Evolutionary conservation across 2,113 vertebrate species (phyloP).

Genomic region (Geococcyx californianus): DNA sequence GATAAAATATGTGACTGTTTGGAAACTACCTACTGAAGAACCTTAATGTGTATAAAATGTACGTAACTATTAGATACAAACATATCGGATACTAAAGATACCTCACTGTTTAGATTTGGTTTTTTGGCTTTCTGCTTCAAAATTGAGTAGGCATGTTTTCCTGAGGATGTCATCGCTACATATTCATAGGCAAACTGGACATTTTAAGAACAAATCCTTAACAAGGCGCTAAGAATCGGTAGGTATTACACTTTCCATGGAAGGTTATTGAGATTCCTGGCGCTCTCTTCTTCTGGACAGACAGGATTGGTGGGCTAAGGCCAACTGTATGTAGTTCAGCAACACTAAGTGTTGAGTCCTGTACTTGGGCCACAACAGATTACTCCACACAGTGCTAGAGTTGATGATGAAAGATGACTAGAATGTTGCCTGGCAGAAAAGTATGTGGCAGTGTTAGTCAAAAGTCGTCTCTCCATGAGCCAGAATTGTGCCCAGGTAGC

Average conservation of each 20-base stretch:
- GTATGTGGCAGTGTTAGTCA: no score
- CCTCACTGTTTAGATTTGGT: not conserved
- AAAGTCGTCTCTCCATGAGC: no score
- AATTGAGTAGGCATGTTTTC: not conserved
- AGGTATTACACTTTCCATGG: not conserved
- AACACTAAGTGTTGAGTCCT: no score
- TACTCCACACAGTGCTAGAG: no score
- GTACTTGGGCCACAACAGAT: no score
- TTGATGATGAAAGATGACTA: no score
- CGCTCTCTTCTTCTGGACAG: not conserved
- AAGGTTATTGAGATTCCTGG: not conserved
- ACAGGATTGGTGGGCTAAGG: no score
- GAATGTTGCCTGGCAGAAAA: no score
- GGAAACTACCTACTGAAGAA: not conserved
- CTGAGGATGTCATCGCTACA: not conserved
- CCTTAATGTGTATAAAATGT: not conserved
- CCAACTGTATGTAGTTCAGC: no score
- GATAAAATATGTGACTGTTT: not conserved
- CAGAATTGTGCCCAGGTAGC: no score
- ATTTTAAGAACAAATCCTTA: not conserved
- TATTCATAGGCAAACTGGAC: not conserved
- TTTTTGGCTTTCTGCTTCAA: rapidly evolving
- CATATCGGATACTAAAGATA: not conserved
- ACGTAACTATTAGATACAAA: rapidly evolving
- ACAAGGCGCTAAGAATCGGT: not conserved